Conservation (phyloP, 2,888 invertebrate species). For the Aphodius sticticus region DNA sequence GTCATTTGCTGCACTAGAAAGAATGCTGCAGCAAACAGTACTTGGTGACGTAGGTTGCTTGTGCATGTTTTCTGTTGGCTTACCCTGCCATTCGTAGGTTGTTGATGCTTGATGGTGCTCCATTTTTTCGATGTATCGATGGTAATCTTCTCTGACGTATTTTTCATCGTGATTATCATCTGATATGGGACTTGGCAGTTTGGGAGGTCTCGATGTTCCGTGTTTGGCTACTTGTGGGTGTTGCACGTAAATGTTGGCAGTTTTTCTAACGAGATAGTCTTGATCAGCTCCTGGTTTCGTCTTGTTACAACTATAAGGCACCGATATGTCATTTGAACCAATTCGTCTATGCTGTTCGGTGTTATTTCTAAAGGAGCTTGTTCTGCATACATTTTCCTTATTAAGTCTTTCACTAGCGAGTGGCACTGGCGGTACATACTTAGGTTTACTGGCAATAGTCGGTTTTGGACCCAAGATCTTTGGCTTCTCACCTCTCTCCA, state of each 20-base stretch:
- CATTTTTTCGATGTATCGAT: slow-evolving; percentile 51
- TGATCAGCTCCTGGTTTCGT: slow-evolving; percentile 26
- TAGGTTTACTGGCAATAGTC: slow-evolving; percentile 57
- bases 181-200: slow-evolving; percentile 19
- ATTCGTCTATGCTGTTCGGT: slow-evolving; percentile 19
- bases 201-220: slow-evolving; percentile 9
- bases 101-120: slow-evolving; percentile 49
- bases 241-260: slow-evolving; percentile 17
- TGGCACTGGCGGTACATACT: slow-evolving; percentile 59
- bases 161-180: slow-evolving; percentile 8
- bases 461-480: slow-evolving; percentile 58
- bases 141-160: background rate
- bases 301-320: slow-evolving; percentile 24
- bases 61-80: slow-evolving; percentile 45
- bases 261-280: slow-evolving; percentile 12
- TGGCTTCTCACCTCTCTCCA: slow-evolving; percentile 52
- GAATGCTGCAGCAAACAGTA: slow-evolving; percentile 60
- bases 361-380: slow-evolving; percentile 29
- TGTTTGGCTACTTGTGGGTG: slow-evolving; percentile 20
- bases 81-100: slow-evolving; percentile 48
- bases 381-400: slow-evolving; percentile 43
- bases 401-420: slow-evolving; percentile 34
- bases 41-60: slow-evolving; percentile 57
- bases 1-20: slow-evolving; percentile 58
- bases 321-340: slow-evolving; percentile 19